Evolutionary conservation across 1,140 invertebrate species (phyloP).

Genomic region (Drosophila bifasciata): DNA sequence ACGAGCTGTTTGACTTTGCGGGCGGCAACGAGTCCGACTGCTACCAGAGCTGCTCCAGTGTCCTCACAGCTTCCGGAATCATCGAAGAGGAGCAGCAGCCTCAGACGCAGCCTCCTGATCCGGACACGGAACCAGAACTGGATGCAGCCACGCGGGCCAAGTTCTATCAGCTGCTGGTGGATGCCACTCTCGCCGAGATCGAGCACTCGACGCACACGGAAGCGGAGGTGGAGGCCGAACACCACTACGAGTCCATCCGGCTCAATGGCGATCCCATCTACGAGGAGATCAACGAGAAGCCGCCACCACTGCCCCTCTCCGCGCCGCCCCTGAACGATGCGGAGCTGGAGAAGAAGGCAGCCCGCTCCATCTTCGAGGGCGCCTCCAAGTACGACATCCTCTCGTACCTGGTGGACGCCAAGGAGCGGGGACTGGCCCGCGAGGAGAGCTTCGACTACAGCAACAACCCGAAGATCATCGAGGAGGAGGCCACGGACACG

Average conservation of each 20-base stretch:
- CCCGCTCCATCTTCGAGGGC: constrained; percentile 91
- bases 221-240: constrained; percentile 82
- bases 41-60: constrained; percentile 87
- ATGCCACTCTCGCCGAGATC: constrained; percentile 87
- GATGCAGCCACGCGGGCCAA: constrained; percentile 86
- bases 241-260: constrained; percentile 92
- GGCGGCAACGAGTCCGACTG: constrained; percentile 86
- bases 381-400: constrained; percentile 95
- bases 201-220: constrained; percentile 86
- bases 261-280: constrained; percentile 92
- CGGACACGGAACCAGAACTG: constrained; percentile 40
- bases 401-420: constrained; percentile 93
- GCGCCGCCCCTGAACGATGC: constrained; percentile 89
- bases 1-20: constrained; percentile 85
- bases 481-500: constrained; percentile 86
- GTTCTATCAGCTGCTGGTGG: constrained; percentile 89
- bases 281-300: constrained; percentile 93
- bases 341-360: constrained; percentile 87
- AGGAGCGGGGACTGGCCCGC: constrained; percentile 88
- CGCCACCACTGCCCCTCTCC: constrained; percentile 90
- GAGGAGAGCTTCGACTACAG: constrained; percentile 87
- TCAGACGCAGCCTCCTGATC: background rate
- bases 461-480: constrained; percentile 85
- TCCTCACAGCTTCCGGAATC: constrained; percentile 86
- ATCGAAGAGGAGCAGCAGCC: constrained; percentile 36